Conservation (phyloP, 1,140 invertebrate genomes). For the Drosophila pachea region DNA sequence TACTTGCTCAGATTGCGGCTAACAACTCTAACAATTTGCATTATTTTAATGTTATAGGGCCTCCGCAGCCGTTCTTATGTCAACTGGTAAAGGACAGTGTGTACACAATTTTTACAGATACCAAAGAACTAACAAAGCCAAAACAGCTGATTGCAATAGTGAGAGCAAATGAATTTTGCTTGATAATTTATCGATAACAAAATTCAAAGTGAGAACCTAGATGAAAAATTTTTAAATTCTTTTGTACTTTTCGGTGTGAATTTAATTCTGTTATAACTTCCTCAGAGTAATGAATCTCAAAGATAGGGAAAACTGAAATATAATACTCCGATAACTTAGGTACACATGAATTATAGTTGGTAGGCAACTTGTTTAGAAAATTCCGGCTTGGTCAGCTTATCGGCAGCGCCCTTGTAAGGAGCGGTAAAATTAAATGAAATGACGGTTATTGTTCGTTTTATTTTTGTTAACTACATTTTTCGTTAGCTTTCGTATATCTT, state of each 20-base stretch:
- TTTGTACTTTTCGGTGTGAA: background rate
- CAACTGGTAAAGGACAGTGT: slow-evolving; percentile 47
- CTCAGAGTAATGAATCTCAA: too few relatives aligned
- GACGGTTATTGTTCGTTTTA: background rate
- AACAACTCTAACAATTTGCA: slow-evolving; percentile 61
- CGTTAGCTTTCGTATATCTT: slow-evolving; percentile 33
- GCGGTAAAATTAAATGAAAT: too few relatives aligned
- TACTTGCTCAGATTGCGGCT: slow-evolving; percentile 52
- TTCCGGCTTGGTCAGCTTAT: too few relatives aligned
- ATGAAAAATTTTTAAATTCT: background rate
- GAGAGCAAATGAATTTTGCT: slow-evolving; percentile 10
- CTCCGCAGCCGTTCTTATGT: slow-evolving; percentile 50
- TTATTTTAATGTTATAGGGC: slow-evolving; percentile 36
- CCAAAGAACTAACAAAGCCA: slow-evolving; percentile 11
- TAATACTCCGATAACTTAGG: too few relatives aligned
- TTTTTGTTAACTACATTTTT: slow-evolving; percentile 11
- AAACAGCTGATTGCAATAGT: slow-evolving; percentile 41
- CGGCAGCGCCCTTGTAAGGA: too few relatives aligned
- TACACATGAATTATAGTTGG: too few relatives aligned
- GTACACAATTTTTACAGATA: slow-evolving; percentile 29
- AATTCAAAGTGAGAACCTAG: background rate
- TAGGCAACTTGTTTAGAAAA: too few relatives aligned
- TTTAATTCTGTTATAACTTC: too few relatives aligned
- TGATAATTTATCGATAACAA: slow-evolving; percentile 26
- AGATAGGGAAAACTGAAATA: too few relatives aligned